Base-by-base conservation (phyloP, 2,797 vertebrate species). In the Hemitrygon akajei region DNA sequence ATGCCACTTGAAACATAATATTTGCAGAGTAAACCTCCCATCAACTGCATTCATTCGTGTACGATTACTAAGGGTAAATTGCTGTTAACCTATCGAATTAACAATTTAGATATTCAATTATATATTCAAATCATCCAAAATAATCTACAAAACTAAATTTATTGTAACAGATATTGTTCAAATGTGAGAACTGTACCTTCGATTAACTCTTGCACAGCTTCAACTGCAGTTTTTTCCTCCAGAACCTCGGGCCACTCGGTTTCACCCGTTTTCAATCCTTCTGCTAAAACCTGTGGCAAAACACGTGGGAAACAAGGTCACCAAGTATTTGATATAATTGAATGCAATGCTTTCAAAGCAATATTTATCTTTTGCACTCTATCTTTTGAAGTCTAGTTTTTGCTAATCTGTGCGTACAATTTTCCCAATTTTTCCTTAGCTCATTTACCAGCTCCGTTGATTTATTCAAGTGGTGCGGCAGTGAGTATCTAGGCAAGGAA, bases 171-270 rank as follows among this genome's bases (percentile, higher is more conserved):
- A 69, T 89, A 34, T 66, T 66, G 30, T 69, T 89, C 60, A 69
- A 89, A 69, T 37, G 4, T 69, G n/a, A 69, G 37, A 89, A 25
- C 30, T 66, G 58, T 95, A 99, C 99, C 98, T 95, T 98, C 96
- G 27, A 99, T 95, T 94, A 98, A 97, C 6, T 97, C 96, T 95
- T 97, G 97, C 81, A 97, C 98, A 94, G 98, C 95, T 91, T 97
- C 96, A 94, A 98, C 94, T 94, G 98, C 97, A 71, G 98, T 96
- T 7, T 96, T 96, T 81, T 95, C 95, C 94, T 98, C 98, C 66
- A 97, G 93, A 0, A 97, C 97, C 87, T 98, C 98, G 60, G 97
- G 96, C 98, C 98, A 99, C 94, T 98, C 98, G 0, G 97, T 98
- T 95, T 97, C 96, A 94, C 97, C 98, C 0, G 95, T 98, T 96